Evolutionary conservation across 2,797 vertebrate genomes (phyloP), one percentile per base, ranked within the genome.

Genomic region (Toxotes lorentzi): DNA sequence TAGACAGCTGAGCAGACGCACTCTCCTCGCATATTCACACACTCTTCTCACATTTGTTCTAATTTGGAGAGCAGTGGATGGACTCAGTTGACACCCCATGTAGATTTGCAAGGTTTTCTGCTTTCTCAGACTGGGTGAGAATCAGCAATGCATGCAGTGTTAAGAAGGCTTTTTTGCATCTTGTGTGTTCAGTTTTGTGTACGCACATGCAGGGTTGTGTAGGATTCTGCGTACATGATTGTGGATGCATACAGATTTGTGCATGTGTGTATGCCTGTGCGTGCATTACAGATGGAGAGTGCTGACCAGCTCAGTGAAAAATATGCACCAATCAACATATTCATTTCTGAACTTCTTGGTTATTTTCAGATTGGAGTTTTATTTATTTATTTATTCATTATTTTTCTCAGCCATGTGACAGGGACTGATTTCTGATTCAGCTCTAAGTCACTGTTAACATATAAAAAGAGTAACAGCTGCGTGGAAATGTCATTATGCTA

Each of bases 401-500:
- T 38, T 12, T 35, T 61, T 30, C n/a, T 58, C 14, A 14, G 35
- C 30, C 60, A 50, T 43, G 50, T 71, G 66, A 50, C 62, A 38
- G 53, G 61, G 19, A 27, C 64, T 58, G 57, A 83, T 80, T 84
- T 83, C 48, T 65, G 70, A 80, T 83, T 83, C 61, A 65, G 77
- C 87, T 79, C 73, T 34, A 40, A 80, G 76, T 71, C 61, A 11
- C 74, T 57, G 64, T 78, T 84, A 80, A 70, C 83, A 79, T 70
- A 78, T 78, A 51, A 85, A 78, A 79, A 79, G 73, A 78, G 48
- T 21, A 74, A 24, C 89, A 87, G 90, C 87, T 93, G 89, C n/a
- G 27, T 10, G 23, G 75, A 76, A 78, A 79, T 63, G 77, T 81
- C 77, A 74, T 76, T 81, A 74, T 76, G 54, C 60, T 17, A 48